phyloP scores from a whole-genome alignment of 1,140 invertebrate species.

The Andrena cerasifolii region DNA sequence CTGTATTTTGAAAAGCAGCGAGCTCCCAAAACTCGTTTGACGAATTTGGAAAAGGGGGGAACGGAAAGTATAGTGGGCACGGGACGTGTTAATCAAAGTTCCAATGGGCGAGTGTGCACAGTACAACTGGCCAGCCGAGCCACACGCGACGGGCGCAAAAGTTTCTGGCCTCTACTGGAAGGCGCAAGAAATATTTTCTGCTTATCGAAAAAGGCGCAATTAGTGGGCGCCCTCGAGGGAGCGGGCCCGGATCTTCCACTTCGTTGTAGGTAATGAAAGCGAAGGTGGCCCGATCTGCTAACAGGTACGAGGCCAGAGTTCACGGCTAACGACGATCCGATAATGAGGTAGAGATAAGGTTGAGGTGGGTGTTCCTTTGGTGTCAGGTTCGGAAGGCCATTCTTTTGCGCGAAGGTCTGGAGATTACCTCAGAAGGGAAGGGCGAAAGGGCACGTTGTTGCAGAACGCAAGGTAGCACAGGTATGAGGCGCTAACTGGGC shows the following conservation, averaged over 20 bases:
- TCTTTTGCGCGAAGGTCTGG: not conserved
- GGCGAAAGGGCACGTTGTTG: not conserved
- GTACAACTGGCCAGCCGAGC: not conserved
- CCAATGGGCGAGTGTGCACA: not conserved
- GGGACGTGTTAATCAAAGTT: not conserved
- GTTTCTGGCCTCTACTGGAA: too few species aligned
- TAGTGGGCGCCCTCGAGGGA: slow-evolving; percentile 15
- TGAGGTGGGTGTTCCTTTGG: slow-evolving; percentile 41
- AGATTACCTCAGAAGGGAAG: not conserved
- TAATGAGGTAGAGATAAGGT: slow-evolving; percentile 56
- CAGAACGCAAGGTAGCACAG: not conserved
- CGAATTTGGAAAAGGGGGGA: not conserved
- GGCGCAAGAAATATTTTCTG: not conserved
- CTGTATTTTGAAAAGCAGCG: too few species aligned
- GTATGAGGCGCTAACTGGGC: not conserved
- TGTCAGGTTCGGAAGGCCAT: slow-evolving; percentile 31
- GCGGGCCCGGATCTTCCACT: slow-evolving; percentile 27
- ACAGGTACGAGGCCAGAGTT: slow-evolving; percentile 48
- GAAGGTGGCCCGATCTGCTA: slow-evolving; percentile 44
- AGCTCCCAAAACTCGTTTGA: too few species aligned
- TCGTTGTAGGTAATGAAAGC: slow-evolving; percentile 47
- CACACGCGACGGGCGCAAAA: not conserved
- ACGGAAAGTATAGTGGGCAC: not conserved
- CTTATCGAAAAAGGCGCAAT: slow-evolving; percentile 3
- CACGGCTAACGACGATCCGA: slow-evolving; percentile 53